A percentile compares a stretch with the other conserved stretches of the same genome.
phyloP scores from a whole-genome alignment of 1,140 invertebrate species.

The Conus ventricosus region DNA sequence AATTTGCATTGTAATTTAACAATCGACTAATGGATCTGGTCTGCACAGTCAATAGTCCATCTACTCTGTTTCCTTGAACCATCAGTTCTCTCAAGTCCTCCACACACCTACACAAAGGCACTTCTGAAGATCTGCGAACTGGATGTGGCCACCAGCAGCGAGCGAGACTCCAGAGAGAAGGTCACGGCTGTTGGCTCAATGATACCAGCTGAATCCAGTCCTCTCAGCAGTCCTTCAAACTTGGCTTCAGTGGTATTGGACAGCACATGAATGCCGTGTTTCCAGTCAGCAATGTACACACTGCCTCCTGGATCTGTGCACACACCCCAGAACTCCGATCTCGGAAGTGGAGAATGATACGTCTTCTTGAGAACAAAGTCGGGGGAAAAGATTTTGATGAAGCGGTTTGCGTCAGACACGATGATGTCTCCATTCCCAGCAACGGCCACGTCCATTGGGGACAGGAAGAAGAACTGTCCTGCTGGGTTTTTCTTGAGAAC shows the following conservation, averaged over 20 bases:
- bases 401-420: slow-evolving; percentile 25
- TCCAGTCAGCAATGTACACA: slow-evolving; percentile 35
- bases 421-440: slow-evolving; percentile 25
- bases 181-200: slow-evolving; percentile 28
- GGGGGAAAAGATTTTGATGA: slow-evolving; percentile 29
- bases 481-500: slow-evolving; percentile 20
- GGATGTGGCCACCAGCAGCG: slow-evolving; percentile 21
- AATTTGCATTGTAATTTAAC: too few species aligned
- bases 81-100: too few species aligned
- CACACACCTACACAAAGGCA: not conserved
- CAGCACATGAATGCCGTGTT: slow-evolving; percentile 35
- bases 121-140: slow-evolving; percentile 16
- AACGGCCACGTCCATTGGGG: slow-evolving; percentile 25
- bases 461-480: slow-evolving; percentile 22
- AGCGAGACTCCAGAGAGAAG: not conserved
- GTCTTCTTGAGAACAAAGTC: not conserved
- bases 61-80: too few species aligned
- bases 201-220: not conserved
- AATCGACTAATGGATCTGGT: too few species aligned
- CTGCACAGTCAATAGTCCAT: too few species aligned
- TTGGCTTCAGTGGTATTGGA: not conserved
- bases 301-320: slow-evolving; percentile 16
- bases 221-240: slow-evolving; percentile 28
- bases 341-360: slow-evolving; percentile 8
- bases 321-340: slow-evolving; percentile 36